A percentile compares a stretch with the other conserved stretches of the same genome.
phyloP scores from a whole-genome alignment of 2,888 invertebrate species.

The Ennomos quercinarius region DNA sequence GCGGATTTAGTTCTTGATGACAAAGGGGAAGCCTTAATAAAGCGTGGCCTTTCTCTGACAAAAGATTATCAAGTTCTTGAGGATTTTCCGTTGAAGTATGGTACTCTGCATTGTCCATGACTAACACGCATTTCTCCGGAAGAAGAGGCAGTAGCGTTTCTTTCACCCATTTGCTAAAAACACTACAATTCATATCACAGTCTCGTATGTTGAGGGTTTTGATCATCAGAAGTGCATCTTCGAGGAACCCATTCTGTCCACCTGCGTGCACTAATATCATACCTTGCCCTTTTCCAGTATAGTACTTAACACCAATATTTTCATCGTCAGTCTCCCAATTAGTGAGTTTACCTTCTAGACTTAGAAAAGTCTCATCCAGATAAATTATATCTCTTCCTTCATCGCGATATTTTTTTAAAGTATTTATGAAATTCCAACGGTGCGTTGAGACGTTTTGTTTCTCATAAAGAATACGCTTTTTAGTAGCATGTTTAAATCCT shows the following conservation, averaged over 20 bases:
- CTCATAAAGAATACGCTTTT: constrained; percentile 4
- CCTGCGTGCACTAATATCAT: constrained; percentile 1
- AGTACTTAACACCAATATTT: not conserved
- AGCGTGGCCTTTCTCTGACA: constrained; percentile 8
- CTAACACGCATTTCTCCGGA: not conserved
- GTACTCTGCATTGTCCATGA: constrained; percentile 21
- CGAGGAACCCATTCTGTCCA: constrained; percentile 11
- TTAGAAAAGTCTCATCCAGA: constrained; percentile 12
- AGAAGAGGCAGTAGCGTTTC: constrained; percentile 12
- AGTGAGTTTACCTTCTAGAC: constrained; percentile 5
- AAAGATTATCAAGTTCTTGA: constrained; percentile 1
- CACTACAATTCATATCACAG: constrained; percentile 10
- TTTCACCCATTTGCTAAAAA: constrained; percentile 13
- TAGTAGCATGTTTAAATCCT: constrained; percentile 3
- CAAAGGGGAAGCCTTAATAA: constrained; percentile 8
- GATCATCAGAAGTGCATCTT: not conserved
- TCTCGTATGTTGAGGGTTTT: constrained; percentile 13
- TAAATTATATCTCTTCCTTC: constrained; percentile 12
- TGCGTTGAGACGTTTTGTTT: not conserved
- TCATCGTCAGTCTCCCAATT: constrained; percentile 15
- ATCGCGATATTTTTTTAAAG: constrained; percentile 10
- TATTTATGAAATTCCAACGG: constrained; percentile 5
- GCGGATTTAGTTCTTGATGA: constrained; percentile 10
- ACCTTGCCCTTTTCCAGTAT: constrained; percentile 13
- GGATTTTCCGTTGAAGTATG: constrained; percentile 8